phyloP scores from a whole-genome alignment of 2,797 vertebrate genomes.

The Semaprochilodus insignis region DNA sequence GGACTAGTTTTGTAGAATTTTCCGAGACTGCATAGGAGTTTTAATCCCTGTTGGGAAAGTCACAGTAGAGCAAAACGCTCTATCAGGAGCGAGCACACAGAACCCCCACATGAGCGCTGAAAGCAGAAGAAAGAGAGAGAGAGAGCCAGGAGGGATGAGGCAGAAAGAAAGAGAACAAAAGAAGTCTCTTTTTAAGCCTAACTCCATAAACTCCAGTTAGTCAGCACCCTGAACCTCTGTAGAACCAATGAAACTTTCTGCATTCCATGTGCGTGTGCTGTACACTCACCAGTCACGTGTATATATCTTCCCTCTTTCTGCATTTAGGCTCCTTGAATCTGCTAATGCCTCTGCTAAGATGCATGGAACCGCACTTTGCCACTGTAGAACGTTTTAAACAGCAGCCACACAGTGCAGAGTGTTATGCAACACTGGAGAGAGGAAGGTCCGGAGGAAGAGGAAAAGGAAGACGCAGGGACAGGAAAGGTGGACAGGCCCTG shows the following conservation, averaged over 20 bases:
- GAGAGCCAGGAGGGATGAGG: not conserved
- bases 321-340: conserved; percentile 23
- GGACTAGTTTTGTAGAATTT: not conserved
- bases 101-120: not conserved
- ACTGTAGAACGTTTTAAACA: conserved; percentile 18
- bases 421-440: conserved; percentile 28
- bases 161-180: not conserved
- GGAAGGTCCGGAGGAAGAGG: conserved; percentile 37
- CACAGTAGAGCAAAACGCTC: conserved; percentile 2
- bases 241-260: not conserved
- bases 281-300: conserved; percentile 24
- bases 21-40: not conserved
- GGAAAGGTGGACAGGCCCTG: conserved; percentile 30
- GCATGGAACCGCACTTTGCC: not conserved
- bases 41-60: conserved; percentile 11
- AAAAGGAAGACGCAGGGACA: conserved; percentile 29
- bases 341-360: conserved; percentile 2
- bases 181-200: no score
- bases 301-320: conserved; percentile 30
- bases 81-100: not conserved
- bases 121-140: not conserved
- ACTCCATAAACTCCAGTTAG: not conserved
- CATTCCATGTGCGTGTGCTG: not conserved
- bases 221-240: not conserved
- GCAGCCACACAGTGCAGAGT: conserved; percentile 16